phyloP scores from a whole-genome alignment of 2,888 invertebrate species.

The Cabera pusaria region DNA sequence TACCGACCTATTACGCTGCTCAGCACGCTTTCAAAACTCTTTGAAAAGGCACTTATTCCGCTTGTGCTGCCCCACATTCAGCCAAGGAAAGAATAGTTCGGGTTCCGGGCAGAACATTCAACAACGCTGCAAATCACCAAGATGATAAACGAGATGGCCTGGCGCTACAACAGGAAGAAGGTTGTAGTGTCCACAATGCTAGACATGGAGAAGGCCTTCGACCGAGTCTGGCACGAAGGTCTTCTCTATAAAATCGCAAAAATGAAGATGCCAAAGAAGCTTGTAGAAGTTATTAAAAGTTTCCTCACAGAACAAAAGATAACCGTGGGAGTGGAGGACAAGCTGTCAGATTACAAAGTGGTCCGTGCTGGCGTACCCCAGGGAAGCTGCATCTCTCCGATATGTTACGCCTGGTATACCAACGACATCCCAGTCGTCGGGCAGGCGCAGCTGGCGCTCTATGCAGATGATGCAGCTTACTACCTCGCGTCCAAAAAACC shows the following conservation, averaged over 20 bases:
- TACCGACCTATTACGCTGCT: not conserved
- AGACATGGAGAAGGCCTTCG: slow-evolving; percentile 35
- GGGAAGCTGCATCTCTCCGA: not conserved
- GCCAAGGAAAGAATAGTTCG: not conserved
- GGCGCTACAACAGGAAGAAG: slow-evolving; percentile 24
- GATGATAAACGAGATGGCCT: slow-evolving; percentile 14
- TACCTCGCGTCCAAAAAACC: slow-evolving; percentile 2
- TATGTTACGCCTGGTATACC: not conserved
- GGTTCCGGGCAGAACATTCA: not conserved
- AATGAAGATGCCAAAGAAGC: not conserved
- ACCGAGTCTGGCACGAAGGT: slow-evolving; percentile 41
- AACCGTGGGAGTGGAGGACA: not conserved
- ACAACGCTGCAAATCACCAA: not conserved
- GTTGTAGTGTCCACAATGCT: slow-evolving; percentile 31
- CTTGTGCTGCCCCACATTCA: not conserved
- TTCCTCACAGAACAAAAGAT: not conserved
- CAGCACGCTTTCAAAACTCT: not conserved
- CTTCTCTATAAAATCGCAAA: slow-evolving; percentile 13
- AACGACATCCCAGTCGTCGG: slow-evolving; percentile 20
- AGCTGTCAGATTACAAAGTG: not conserved
- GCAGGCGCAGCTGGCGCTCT: slow-evolving; percentile 23
- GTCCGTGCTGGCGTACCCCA: not conserved
- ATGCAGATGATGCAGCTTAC: slow-evolving; percentile 26
- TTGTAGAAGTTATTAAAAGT: not conserved
- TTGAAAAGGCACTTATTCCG: not conserved